Evolutionary conservation across 2,888 invertebrate genomes (phyloP).

Genomic region (Polyploca ridens): DNA sequence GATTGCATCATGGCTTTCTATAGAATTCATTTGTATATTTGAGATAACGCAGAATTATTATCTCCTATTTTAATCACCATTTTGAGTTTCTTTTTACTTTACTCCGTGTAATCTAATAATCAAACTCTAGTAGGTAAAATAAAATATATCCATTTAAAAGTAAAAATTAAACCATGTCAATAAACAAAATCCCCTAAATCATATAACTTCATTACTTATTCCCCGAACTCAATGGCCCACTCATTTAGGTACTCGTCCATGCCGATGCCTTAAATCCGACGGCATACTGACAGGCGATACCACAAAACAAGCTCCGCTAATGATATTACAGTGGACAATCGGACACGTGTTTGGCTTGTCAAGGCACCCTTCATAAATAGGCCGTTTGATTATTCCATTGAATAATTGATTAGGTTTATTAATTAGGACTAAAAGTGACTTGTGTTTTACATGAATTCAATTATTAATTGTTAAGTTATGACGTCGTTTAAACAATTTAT

Average conservation of each 20-base stretch:
- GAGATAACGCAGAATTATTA: too few relatives aligned
- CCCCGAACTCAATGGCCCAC: background rate
- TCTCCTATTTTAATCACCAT: too few relatives aligned
- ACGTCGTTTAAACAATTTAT: too few relatives aligned
- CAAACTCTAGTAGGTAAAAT: too few relatives aligned
- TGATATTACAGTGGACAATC: conserved; percentile 25
- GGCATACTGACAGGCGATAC: conserved; percentile 9
- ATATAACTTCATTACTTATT: background rate
- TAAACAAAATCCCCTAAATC: background rate
- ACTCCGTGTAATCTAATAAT: too few relatives aligned
- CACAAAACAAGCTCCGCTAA: conserved; percentile 28
- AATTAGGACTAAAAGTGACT: background rate
- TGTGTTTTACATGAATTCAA: background rate
- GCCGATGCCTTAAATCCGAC: background rate
- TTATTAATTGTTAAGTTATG: too few relatives aligned
- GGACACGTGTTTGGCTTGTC: conserved; percentile 36
- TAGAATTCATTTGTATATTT: too few relatives aligned
- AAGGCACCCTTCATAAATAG: conserved; percentile 25
- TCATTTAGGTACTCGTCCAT: background rate
- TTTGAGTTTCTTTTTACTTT: too few relatives aligned
- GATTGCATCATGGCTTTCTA: too few relatives aligned
- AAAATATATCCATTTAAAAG: too few relatives aligned
- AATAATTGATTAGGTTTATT: conserved; percentile 3
- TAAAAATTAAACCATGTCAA: too few relatives aligned
- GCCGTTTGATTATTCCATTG: conserved; percentile 17